Conservation (phyloP, 2,113 vertebrate genomes). For the Phalacrocorax pelagicus region DNA sequence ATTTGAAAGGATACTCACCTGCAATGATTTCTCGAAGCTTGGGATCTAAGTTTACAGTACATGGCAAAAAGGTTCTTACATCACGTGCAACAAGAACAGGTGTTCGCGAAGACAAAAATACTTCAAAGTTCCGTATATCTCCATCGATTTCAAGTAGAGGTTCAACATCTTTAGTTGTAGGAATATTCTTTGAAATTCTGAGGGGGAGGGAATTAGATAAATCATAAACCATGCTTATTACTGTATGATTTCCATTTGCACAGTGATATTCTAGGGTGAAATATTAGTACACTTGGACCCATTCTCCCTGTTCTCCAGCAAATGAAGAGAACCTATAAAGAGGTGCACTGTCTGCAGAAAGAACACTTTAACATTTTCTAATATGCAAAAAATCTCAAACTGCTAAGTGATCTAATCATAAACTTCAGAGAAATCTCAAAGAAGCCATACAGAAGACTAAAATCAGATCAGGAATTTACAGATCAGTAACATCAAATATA, state of each 20-base stretch:
- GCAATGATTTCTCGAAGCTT: slow-evolving; percentile 98
- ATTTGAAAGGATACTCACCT: slow-evolving; percentile 71
- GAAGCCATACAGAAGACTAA: neutral
- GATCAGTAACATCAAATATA: neutral
- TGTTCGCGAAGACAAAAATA: slow-evolving; percentile 94
- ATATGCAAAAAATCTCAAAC: neutral
- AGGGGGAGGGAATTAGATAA: neutral
- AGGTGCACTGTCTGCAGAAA: neutral
- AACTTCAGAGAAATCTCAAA: neutral
- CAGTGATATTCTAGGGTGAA: neutral
- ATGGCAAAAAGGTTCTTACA: slow-evolving; percentile 94
- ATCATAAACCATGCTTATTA: neutral
- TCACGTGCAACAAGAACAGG: slow-evolving; percentile 92
- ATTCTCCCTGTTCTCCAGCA: neutral
- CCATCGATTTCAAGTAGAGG: slow-evolving; percentile 96
- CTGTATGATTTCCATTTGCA: neutral
- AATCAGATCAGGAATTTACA: neutral
- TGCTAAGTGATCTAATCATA: neutral
- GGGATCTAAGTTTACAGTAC: slow-evolving; percentile 96
- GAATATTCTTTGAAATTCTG: slow-evolving; percentile 97
- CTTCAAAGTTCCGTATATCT: slow-evolving; percentile 94
- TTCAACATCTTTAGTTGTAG: slow-evolving; percentile 96
- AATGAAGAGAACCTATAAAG: neutral
- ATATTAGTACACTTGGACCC: neutral
- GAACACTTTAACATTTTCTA: neutral